phyloP scores from a whole-genome alignment of 2,113 vertebrate genomes.

The Pyxicephalus adspersus region DNA sequence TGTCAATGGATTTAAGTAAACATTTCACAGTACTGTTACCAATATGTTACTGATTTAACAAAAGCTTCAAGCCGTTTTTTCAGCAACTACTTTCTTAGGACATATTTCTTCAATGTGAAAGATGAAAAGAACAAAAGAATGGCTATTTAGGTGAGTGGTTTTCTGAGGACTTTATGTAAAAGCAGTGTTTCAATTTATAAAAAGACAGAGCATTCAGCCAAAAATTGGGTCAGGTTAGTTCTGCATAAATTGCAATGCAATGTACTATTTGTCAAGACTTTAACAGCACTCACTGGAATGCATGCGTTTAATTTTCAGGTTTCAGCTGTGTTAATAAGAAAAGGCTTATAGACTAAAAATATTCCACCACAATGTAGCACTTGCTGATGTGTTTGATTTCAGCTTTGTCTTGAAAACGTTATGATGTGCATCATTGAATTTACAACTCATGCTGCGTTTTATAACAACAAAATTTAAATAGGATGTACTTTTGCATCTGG shows the following conservation, averaged over 20 bases:
- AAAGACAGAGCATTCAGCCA: constrained; percentile 25
- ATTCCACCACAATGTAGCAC: constrained; percentile 19
- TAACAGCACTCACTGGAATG: constrained; percentile 12
- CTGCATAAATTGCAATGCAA: constrained; percentile 33
- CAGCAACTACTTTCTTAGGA: neutral
- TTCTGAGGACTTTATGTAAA: constrained; percentile 6
- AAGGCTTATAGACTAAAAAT: constrained; percentile 28
- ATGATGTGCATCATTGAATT: constrained; percentile 45
- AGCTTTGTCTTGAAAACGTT: constrained; percentile 20
- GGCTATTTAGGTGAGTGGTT: constrained; percentile 5
- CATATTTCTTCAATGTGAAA: neutral
- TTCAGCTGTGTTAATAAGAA: constrained; percentile 45
- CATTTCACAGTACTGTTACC: too few species aligned
- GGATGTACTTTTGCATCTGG: constrained; percentile 39
- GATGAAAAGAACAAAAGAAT: constrained; percentile 24
- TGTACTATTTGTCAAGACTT: constrained; percentile 31
- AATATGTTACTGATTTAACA: too few species aligned
- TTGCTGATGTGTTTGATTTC: constrained; percentile 29
- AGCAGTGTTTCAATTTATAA: constrained; percentile 9
- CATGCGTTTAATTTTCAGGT: constrained; percentile 40
- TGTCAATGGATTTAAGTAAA: too few species aligned
- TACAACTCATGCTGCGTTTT: constrained; percentile 42
- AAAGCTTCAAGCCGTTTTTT: too few species aligned
- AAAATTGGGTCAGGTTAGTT: constrained; percentile 35
- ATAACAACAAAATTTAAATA: constrained; percentile 45